These are phyloP conservation scores for Plectropomus leopardus DNA, from an alignment of 2,113 vertebrate species.

Conservation along the genomic window DNA sequence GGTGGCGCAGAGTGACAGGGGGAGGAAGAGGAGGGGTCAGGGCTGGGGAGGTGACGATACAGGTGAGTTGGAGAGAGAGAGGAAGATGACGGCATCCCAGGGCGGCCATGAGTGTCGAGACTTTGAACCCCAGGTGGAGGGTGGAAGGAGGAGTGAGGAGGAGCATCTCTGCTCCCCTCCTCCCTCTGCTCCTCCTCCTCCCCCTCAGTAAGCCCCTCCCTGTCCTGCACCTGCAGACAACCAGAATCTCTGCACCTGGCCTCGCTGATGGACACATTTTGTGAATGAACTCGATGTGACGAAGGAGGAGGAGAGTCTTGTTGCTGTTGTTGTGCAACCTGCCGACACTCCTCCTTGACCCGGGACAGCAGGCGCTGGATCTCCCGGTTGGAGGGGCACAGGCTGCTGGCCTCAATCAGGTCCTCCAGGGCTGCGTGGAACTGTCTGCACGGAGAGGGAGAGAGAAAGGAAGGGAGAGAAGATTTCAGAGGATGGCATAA, in stretches of 20 bases:
- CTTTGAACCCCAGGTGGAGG: constrained; percentile 68
- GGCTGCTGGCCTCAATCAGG: constrained; percentile 91
- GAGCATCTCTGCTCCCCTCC: constrained; percentile 66
- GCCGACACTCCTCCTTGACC: constrained; percentile 95
- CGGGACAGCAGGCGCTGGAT: constrained; percentile 92
- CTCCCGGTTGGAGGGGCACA: constrained; percentile 94
- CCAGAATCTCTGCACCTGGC: constrained; percentile 45
- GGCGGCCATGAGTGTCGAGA: constrained; percentile 43
- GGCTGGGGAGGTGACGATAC: constrained; percentile 90
- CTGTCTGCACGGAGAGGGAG: constrained; percentile 84
- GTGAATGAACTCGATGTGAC: constrained; percentile 58
- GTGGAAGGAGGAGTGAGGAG: constrained; percentile 63
- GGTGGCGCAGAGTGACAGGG: constrained; percentile 86
- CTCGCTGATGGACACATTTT: constrained; percentile 77
- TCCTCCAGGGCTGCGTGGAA: constrained; percentile 92
- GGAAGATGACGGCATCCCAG: constrained; percentile 33
- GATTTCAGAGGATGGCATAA: not conserved
- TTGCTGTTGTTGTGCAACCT: constrained; percentile 61
- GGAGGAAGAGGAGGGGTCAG: constrained; percentile 87
- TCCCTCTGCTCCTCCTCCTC: constrained; percentile 53
- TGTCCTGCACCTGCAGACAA: constrained; percentile 56
- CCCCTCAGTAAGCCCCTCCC: constrained; percentile 56
- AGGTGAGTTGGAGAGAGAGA: constrained; percentile 86
- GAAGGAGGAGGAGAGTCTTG: constrained; percentile 78
- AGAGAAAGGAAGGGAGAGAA: not conserved